Base-by-base conservation (phyloP, 2,888 invertebrate species). In the Eristalis intricaria region DNA sequence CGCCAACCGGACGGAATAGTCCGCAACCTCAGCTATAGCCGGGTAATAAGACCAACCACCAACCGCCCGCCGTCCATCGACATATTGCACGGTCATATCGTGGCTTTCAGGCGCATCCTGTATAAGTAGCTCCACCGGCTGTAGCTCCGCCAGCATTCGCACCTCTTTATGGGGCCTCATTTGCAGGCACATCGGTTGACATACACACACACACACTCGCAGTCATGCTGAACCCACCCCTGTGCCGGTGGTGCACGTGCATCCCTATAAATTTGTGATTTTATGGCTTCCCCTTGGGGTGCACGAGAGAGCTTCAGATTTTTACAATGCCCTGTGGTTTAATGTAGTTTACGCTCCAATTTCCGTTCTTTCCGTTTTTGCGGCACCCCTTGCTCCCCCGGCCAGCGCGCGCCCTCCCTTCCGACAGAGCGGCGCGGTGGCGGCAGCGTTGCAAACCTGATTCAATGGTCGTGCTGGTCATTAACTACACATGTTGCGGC, bases 401-500 rank as follows among this genome's bases (percentile, higher is more conserved):
- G 26, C 26, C 26, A 26, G 2, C 50, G 1, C 15, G 15, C 26
- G 13, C 56, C 22, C 1, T 58, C 60, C 19, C 10, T 38, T 13
- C 15, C 32, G 4, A 5, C 32, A 10, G 2, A 4, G 26, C 26
- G 26, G 26, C n/a, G n/a, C n/a, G n/a, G n/a, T n/a, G n/a, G n/a
- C 10, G 26, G 4, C 8, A 56, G 15, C 26, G 56, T 56, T 19
- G 8, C 50, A n/a, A 19, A 15, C 43, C 19, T 60, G 58, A 43
- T 40, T 68, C 38, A 35, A 58, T 58, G 64, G 40, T 56, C 60
- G 68, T 76, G 79, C 66, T 84, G 83, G 86, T 75, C 86, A 83
- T 87, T 87, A 87, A 83, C 78, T 83, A 87, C 86, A 87, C 83
- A 83, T 87, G 86, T 87, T 84, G 75, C 79, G 84, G 86, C 50